Evolutionary conservation across 2,113 vertebrate genomes (phyloP), one percentile per base, ranked within the genome.

Genomic region (Pedionomus torquatus): DNA sequence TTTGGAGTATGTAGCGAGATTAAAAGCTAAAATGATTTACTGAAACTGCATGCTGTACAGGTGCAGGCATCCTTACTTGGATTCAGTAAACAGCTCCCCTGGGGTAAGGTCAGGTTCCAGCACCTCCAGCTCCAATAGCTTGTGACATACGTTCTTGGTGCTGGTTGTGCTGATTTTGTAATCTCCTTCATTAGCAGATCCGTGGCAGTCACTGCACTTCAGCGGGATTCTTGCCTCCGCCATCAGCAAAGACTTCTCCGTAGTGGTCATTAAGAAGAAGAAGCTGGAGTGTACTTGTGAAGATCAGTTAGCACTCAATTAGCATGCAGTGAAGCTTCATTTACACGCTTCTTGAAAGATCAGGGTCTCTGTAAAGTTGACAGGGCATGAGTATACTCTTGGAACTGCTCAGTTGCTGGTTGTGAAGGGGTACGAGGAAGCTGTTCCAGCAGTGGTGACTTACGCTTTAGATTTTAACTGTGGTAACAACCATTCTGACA

Each of bases 301-400:
- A 83, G 17, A 94, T 85, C 35, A 61, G n/a, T 95, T 96, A 95
- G 81, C 89, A 87, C 91, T 89, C 87, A 96, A 85, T 97, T 96
- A 93, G 35, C 91, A 54, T 85, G 26, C 61, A 26, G 3, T 51
- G 77, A 85, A 85, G 48, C 37, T 75, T 94, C 61, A 58, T 61
- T 95, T 80, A n/a, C 70, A 55, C 0, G 0, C 31, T 37, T 68
- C 43, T 35, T 68, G 12, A 75, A 87, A 89, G 84, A 89, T 72
- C 82, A 87, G 57, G 33, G n/a, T 89, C 66, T 87, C 33, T 86
- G 30, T 51, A 94, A 86, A 61, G 20, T 31, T 77, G 78, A 52
- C 20, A 49, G 35, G 91, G n/a, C 63, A 61, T 13, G n/a, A 82
- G 13, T 30, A 7, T 57, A 9, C 1, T 2, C 44, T 41, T 83